phyloP scores from a whole-genome alignment of 2,888 invertebrate genomes.

The Augiades crinisus region DNA sequence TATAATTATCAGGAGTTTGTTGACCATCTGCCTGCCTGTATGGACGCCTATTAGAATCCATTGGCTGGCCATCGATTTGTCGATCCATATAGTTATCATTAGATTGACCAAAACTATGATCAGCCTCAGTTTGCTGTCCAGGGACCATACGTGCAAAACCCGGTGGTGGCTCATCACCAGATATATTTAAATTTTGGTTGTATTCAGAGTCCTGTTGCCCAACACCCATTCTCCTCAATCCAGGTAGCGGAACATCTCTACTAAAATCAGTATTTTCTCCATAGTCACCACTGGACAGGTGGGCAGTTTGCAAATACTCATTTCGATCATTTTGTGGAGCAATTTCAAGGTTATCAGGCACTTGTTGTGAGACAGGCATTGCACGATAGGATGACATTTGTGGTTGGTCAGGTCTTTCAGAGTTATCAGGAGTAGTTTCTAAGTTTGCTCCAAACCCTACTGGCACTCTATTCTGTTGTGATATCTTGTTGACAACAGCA shows the following conservation, averaged over 20 bases:
- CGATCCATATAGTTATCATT: constrained; percentile 67
- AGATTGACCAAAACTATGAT: constrained; percentile 56
- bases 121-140: constrained; percentile 71
- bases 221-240: constrained; percentile 84
- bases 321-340: constrained; percentile 86
- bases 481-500: constrained; percentile 55
- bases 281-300: constrained; percentile 82
- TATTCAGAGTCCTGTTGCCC: constrained; percentile 84
- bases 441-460: constrained; percentile 80
- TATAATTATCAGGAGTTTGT: constrained; percentile 56
- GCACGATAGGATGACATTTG: constrained; percentile 48
- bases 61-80: constrained; percentile 67
- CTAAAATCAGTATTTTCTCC: constrained; percentile 69
- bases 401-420: constrained; percentile 83
- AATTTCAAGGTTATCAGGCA: constrained; percentile 82
- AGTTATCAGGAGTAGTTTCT: constrained; percentile 85
- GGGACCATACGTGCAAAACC: constrained; percentile 77
- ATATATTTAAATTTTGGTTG: constrained; percentile 53
- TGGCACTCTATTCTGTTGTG: constrained; percentile 56
- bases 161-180: constrained; percentile 76
- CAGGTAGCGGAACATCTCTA: constrained; percentile 82
- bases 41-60: constrained; percentile 54
- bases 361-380: constrained; percentile 47
- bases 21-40: constrained; percentile 72
- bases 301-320: constrained; percentile 89